phyloP scores from a whole-genome alignment of 1,140 invertebrate genomes.

The Schlechtendalia chinensis region DNA sequence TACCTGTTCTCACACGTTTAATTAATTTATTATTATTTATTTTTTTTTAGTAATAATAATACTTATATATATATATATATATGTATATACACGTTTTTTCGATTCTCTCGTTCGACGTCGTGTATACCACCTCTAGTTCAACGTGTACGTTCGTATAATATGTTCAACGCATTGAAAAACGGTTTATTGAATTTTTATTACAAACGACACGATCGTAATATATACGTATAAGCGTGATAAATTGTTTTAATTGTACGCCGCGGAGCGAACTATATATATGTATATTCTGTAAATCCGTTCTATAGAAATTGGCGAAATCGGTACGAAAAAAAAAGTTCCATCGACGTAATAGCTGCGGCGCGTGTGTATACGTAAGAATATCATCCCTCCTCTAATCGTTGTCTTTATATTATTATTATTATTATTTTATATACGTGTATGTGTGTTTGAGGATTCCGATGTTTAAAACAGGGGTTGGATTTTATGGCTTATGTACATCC shows the following conservation, averaged over 20 bases:
- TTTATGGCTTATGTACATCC: slow-evolving; percentile 37
- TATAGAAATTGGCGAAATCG: not conserved
- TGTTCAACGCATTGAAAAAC: not conserved
- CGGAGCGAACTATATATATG: no score
- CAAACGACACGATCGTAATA: not conserved
- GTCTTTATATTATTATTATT: slow-evolving; percentile 20
- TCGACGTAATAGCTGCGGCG: no score
- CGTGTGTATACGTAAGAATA: not conserved
- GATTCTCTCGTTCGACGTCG: no score
- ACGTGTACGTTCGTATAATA: no score
- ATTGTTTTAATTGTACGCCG: no score
- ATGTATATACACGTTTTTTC: not conserved
- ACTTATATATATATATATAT: not conserved
- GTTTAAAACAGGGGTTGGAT: slow-evolving; percentile 34
- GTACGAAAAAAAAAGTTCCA: not conserved
- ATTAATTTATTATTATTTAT: slow-evolving; percentile 7
- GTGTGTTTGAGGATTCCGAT: not conserved
- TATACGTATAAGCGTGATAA: no score
- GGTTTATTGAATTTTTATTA: slow-evolving; percentile 4
- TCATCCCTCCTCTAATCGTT: slow-evolving; percentile 21
- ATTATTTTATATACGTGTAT: no score
- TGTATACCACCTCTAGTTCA: no score
- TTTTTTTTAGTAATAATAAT: not conserved
- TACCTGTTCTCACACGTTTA: slow-evolving; percentile 18
- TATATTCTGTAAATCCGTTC: no score